Conservation (phyloP, 2,797 vertebrate genomes). For the Acomys russatus region DNA sequence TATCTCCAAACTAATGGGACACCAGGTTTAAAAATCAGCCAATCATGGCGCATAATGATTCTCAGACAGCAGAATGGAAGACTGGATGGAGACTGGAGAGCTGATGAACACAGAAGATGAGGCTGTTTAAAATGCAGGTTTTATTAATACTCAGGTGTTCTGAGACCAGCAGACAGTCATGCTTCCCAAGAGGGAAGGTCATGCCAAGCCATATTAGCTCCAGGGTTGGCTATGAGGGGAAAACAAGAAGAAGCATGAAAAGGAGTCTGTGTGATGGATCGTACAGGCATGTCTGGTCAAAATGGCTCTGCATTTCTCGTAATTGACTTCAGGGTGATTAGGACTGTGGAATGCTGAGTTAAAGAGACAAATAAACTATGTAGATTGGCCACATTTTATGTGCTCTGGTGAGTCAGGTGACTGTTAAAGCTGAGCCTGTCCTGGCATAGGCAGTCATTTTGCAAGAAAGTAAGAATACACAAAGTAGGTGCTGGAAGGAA, state of each 20-base stretch:
- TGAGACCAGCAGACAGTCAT: neutral
- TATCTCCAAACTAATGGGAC: slow-evolving; percentile 65
- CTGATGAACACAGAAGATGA: neutral
- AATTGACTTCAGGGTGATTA: neutral
- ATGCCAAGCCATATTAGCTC: accelerated
- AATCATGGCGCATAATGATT: slow-evolving; percentile 58
- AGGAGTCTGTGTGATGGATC: neutral
- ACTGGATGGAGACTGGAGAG: slow-evolving; percentile 20
- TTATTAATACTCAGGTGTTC: neutral
- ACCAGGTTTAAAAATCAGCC: slow-evolving; percentile 60
- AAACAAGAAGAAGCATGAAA: neutral
- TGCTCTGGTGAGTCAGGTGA: neutral
- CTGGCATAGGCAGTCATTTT: neutral
- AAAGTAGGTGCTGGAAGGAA: neutral
- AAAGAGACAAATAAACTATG: neutral
- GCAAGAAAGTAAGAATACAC: neutral
- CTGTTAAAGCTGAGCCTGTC: neutral
- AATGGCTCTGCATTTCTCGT: neutral
- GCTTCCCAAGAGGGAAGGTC: neutral
- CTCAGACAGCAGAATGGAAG: slow-evolving; percentile 34
- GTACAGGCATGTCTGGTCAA: neutral
- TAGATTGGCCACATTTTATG: neutral
- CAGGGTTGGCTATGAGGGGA: neutral
- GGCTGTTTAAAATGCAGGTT: neutral
- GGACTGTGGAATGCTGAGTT: neutral